These are phyloP conservation scores for Xiphydria camelus DNA, from an alignment of 2,888 invertebrate genomes.

Conservation along the genomic window DNA sequence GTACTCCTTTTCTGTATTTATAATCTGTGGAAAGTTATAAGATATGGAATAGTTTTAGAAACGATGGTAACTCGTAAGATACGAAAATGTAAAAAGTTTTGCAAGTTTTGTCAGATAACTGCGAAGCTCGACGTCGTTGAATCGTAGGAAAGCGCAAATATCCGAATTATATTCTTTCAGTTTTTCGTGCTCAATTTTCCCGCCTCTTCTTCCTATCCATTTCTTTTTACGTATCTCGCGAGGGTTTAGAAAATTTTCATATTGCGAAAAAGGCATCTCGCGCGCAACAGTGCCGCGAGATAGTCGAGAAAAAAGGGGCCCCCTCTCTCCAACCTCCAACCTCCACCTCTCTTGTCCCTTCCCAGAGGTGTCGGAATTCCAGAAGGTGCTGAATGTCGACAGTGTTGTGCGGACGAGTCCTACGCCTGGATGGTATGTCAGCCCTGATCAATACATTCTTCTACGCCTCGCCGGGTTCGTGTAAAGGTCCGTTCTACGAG, in stretches of 20 bases:
- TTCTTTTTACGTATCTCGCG: not conserved
- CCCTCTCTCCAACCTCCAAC: too few species aligned
- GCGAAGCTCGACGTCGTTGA: too few species aligned
- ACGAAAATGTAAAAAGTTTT: too few species aligned
- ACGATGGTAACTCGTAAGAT: too few species aligned
- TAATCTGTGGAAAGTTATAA: too few species aligned
- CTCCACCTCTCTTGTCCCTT: too few species aligned
- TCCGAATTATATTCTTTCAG: not conserved
- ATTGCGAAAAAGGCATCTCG: conserved; percentile 21
- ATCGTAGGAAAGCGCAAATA: not conserved
- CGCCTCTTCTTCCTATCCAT: not conserved
- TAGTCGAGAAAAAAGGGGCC: too few species aligned
- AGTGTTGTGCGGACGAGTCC: conserved; percentile 45
- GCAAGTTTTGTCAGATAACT: too few species aligned
- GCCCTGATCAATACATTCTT: conserved; percentile 54
- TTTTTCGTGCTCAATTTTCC: not conserved
- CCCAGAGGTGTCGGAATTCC: conserved; percentile 30
- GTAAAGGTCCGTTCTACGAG: too few species aligned
- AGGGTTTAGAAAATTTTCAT: conserved; percentile 25
- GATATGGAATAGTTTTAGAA: too few species aligned
- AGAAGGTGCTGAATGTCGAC: conserved; percentile 44
- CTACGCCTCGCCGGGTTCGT: conserved; percentile 48
- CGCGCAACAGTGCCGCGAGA: conserved; percentile 3
- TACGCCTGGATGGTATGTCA: conserved; percentile 49
- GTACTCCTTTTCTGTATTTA: too few species aligned